These are phyloP conservation scores for Sturnus vulgaris DNA, from an alignment of 2,113 vertebrate species.

Conservation along the genomic window DNA sequence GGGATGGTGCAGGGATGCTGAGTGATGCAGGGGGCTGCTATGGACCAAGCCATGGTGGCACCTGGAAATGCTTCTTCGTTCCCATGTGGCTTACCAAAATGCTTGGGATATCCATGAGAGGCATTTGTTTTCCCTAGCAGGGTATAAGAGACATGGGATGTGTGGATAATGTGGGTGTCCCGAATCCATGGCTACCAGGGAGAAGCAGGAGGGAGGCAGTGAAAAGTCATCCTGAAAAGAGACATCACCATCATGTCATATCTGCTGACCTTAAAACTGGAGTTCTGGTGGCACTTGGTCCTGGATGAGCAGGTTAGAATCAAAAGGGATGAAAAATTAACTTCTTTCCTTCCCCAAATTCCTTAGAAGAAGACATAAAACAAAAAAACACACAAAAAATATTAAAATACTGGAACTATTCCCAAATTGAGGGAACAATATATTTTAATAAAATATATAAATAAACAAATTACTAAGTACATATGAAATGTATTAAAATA, in stretches of 20 bases:
- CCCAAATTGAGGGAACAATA: neutral
- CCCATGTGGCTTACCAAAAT: neutral
- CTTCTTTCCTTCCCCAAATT: neutral
- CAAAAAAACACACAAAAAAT: neutral
- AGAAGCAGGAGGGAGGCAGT: neutral
- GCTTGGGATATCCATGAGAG: neutral
- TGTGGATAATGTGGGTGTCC: neutral
- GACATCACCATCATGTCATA: neutral
- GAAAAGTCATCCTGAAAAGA: neutral
- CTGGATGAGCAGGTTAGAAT: neutral
- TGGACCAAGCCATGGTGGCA: neutral
- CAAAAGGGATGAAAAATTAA: neutral
- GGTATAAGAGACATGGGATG: neutral
- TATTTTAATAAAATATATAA: neutral
- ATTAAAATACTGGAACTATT: neutral
- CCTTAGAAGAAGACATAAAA: neutral
- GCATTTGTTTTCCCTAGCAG: neutral
- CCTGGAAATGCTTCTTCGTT: neutral
- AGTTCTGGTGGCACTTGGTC: neutral
- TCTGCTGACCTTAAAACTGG: neutral
- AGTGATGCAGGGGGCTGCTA: neutral
- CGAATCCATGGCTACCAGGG: neutral
- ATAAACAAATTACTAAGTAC: neutral
- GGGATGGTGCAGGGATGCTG: neutral
- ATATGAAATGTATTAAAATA: neutral